Conservation (phyloP, 1,140 invertebrate genomes). For the Eumeta japonica region DNA sequence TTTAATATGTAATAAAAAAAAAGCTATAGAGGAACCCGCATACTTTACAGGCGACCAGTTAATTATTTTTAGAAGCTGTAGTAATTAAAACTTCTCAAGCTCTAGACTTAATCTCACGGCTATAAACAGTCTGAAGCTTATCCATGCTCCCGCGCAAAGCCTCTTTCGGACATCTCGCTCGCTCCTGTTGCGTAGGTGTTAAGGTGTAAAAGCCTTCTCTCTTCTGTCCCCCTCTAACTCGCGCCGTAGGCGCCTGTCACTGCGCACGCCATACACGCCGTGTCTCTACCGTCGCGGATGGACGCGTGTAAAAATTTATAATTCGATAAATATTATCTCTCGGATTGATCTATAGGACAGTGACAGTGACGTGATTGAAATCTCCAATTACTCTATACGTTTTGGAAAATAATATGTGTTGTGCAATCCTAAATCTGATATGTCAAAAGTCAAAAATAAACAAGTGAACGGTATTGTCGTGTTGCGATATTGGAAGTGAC, state of each 20-base stretch:
- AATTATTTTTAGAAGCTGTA: too few relatives aligned
- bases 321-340: too few relatives aligned
- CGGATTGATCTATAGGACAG: too few relatives aligned
- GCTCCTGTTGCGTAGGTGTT: slow-evolving; percentile 12
- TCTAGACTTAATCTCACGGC: slow-evolving; percentile 28
- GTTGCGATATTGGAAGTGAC: slow-evolving; percentile 26
- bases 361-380: too few relatives aligned
- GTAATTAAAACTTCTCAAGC: slow-evolving; percentile 4
- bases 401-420: too few relatives aligned
- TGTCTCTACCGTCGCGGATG: slow-evolving; percentile 30
- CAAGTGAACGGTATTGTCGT: slow-evolving; percentile 29
- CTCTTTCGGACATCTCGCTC: slow-evolving; percentile 30
- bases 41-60: too few relatives aligned
- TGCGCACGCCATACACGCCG: slow-evolving; percentile 27
- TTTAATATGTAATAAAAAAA: too few relatives aligned
- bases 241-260: slow-evolving; percentile 36
- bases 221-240: slow-evolving; percentile 31
- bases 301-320: too few relatives aligned
- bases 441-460: slow-evolving; percentile 37
- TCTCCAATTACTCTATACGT: too few relatives aligned
- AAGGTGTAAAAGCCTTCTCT: slow-evolving; percentile 38
- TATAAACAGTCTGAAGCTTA: slow-evolving; percentile 37
- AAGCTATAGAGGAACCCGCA: too few relatives aligned
- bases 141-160: slow-evolving; percentile 45
- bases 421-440: too few relatives aligned